Percentiles rank a stretch among this genome's conserved stretches.
Conservation (phyloP, 2,113 vertebrate genomes). For the Ariopsis seemanni region DNA sequence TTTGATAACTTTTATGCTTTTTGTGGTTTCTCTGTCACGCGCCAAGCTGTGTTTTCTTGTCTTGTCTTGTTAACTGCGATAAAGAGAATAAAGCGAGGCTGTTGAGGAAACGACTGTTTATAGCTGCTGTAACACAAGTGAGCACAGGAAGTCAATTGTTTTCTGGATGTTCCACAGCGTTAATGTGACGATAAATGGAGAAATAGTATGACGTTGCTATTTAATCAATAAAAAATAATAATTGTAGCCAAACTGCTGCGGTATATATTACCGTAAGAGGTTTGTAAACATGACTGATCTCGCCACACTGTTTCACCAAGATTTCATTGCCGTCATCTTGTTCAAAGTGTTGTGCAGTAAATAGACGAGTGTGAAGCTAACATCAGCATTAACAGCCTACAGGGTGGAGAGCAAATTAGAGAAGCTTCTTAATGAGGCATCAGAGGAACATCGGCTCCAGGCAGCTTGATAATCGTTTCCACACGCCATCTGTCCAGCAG, state of each 20-base stretch:
- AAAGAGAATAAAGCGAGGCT: too few relatives aligned
- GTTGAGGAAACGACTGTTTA: not conserved
- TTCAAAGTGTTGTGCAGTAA: not conserved
- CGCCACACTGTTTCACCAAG: not conserved
- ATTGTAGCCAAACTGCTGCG: not conserved
- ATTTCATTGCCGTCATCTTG: not conserved
- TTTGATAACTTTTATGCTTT: too few relatives aligned
- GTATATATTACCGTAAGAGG: not conserved
- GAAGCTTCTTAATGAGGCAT: constrained; percentile 1
- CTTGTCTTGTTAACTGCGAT: too few relatives aligned
- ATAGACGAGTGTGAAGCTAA: not conserved
- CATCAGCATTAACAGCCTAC: not conserved
- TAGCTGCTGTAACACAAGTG: not conserved
- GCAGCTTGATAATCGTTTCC: not conserved
- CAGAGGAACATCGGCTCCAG: not conserved
- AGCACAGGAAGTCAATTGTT: not conserved
- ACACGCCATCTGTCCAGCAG: not conserved
- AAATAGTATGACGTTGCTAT: not conserved
- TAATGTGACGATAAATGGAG: not conserved
- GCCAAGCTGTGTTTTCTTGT: too few relatives aligned
- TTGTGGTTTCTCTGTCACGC: too few relatives aligned
- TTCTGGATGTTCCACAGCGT: not conserved
- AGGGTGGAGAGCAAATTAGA: not conserved
- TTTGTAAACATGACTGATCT: not conserved
- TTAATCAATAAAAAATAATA: not conserved